Evolutionary conservation across 2,888 invertebrate genomes (phyloP).

Genomic region (Copidosoma aretas): DNA sequence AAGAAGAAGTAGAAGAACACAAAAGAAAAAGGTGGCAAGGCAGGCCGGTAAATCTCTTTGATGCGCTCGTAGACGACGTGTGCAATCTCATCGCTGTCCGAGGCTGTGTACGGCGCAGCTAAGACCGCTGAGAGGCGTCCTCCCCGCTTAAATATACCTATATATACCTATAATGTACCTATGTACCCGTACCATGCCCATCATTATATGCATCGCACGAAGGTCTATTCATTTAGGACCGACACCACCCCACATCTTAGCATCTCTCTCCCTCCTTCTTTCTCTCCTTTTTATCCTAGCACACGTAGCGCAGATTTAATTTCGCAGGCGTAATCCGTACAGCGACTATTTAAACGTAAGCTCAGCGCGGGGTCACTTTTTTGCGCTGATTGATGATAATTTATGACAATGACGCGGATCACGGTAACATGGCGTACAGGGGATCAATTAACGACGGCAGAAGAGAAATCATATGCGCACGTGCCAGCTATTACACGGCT

Average conservation of each 20-base stretch:
- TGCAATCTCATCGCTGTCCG: slow-evolving; percentile 45
- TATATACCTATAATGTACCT: too few relatives aligned
- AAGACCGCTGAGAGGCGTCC: slow-evolving; percentile 41
- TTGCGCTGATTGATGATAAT: slow-evolving; percentile 32
- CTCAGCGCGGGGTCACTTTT: too few relatives aligned
- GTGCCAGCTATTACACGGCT: too few relatives aligned
- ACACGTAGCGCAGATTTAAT: too few relatives aligned
- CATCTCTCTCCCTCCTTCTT: not conserved
- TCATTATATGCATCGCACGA: too few relatives aligned
- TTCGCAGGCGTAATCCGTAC: too few relatives aligned
- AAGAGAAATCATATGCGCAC: too few relatives aligned
- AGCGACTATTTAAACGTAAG: too few relatives aligned
- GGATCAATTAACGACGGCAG: too few relatives aligned
- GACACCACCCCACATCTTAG: not conserved
- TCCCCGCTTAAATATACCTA: slow-evolving; percentile 2
- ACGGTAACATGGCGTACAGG: slow-evolving; percentile 12
- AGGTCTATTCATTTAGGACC: slow-evolving; percentile 12
- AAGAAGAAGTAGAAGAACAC: not conserved
- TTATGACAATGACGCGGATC: slow-evolving; percentile 21
- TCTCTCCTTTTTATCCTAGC: not conserved
- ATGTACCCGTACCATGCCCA: too few relatives aligned
- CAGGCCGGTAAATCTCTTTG: slow-evolving; percentile 52
- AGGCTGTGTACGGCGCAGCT: slow-evolving; percentile 32
- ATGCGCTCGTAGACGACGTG: slow-evolving; percentile 50
- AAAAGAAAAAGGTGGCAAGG: slow-evolving; percentile 23